Base-by-base conservation (phyloP, 2,888 invertebrate species). In the Synergus umbraculus region DNA sequence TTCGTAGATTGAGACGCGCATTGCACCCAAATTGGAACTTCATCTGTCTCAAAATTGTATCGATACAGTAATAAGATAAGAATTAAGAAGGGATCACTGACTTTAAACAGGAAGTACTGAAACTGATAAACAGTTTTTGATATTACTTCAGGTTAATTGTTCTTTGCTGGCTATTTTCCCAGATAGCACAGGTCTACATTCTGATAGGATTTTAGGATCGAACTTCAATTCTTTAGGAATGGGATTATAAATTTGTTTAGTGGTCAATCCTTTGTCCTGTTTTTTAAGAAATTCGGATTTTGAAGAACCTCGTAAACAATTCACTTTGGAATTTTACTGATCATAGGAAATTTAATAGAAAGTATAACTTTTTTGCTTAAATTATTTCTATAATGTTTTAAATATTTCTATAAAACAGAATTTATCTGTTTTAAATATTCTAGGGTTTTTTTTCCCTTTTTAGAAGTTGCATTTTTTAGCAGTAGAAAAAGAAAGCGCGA, bases 1-100 rank as follows among this genome's bases (percentile, higher is more conserved):
- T 81, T 58, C 37, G 79, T 79, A 77, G 78, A 73, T 67, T 54
- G 46, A 64, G 37, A 77, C 46, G 77, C 65, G 77, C 37, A 63
- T 77, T 77, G 77, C 77, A 77, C 77, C 29, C 46, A 65, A 63
- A 46, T 77, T 65, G 22, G 44, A 77, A 77, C 37, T 64, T n/a
- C 41, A 43, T 64, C 10, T 54, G 15, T 73, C 8, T 29, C 15
- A 12, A 63, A 22, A 63, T 63, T 58, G 4, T 63, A 63, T 63
- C 29, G 29, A 63, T 63, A 22, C 29, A 63, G n/a, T 58, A 18
- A 0, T 37, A 37, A 9, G 9, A 58, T 58, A 58, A 58, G 58
- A 58, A 9, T 18, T 58, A 58, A 10, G 10, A 58, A 58, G 54
- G 18, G 3, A 9, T 63, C 63, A 29, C 12, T 29, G 5, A 63